Evolutionary conservation across 2,113 vertebrate genomes (phyloP).

Genomic region (Falcunculus frontatus): DNA sequence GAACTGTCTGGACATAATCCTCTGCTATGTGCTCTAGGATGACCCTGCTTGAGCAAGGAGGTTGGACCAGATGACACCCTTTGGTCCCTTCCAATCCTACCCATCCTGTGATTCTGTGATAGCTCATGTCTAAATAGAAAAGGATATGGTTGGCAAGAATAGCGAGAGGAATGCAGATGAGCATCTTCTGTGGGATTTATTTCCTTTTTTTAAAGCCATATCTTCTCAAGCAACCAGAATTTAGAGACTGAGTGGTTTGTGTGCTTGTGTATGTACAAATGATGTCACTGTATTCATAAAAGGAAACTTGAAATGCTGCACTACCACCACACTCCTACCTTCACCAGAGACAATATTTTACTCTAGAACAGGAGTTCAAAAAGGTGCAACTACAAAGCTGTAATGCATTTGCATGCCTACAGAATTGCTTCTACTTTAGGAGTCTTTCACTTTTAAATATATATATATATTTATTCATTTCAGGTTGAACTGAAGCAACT

Average conservation of each 20-base stretch:
- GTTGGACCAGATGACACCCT: neutral
- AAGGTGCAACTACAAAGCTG: neutral
- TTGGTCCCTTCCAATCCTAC: neutral
- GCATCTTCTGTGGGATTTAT: neutral
- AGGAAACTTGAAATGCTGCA: neutral
- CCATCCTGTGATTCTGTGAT: neutral
- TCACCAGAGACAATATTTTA: neutral
- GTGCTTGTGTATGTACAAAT: neutral
- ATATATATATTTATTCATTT: neutral
- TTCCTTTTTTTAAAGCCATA: fast-evolving
- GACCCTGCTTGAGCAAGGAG: neutral
- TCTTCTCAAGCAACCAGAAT: neutral
- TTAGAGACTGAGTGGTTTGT: neutral
- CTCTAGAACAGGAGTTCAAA: neutral
- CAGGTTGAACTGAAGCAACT: neutral
- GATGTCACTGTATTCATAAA: neutral
- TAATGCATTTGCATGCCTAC: neutral
- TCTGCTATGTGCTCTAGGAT: neutral
- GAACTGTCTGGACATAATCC: neutral
- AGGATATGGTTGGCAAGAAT: neutral
- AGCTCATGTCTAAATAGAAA: neutral
- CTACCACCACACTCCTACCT: neutral
- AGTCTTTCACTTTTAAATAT: neutral
- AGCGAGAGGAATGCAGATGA: neutral
- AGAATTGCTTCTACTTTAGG: neutral